Evolutionary conservation across 2,113 vertebrate species (phyloP).

Genomic region (Casuarius casuarius): DNA sequence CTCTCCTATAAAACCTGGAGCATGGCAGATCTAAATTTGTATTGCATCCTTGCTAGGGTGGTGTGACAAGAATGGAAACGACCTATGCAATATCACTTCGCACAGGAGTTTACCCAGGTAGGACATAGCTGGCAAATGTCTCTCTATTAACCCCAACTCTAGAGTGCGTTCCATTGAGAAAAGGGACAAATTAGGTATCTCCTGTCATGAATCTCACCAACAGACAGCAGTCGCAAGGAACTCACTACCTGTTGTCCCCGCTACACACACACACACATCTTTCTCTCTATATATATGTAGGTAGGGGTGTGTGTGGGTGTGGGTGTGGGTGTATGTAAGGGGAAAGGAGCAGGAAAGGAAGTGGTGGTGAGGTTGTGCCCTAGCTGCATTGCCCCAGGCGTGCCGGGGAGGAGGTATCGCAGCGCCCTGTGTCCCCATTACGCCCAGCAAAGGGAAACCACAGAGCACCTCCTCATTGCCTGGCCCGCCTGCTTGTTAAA

Average conservation of each 20-base stretch:
- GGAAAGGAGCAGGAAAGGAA: neutral
- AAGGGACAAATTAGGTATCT: neutral
- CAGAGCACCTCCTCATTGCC: neutral
- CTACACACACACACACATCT: neutral
- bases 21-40: neutral
- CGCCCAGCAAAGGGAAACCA: constrained; percentile 10
- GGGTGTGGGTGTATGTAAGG: no score
- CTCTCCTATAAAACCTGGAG: neutral
- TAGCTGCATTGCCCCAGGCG: neutral
- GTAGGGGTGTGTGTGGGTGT: neutral
- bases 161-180: neutral
- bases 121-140: neutral
- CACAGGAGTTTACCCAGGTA: neutral
- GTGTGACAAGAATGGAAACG: neutral
- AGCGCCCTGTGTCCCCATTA: neutral
- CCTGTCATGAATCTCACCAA: no score
- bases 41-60: neutral
- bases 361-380: neutral
- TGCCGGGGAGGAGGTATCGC: accelerated
- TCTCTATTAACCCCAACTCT: neutral
- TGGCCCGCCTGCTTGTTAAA: constrained; percentile 63
- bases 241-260: no score
- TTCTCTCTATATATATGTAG: neutral
- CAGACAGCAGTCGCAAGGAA: neutral
- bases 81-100: neutral